A percentile compares a stretch with the other conserved stretches of the same genome.
phyloP scores from a whole-genome alignment of 2,888 invertebrate genomes.

The Charanyca ferruginea region DNA sequence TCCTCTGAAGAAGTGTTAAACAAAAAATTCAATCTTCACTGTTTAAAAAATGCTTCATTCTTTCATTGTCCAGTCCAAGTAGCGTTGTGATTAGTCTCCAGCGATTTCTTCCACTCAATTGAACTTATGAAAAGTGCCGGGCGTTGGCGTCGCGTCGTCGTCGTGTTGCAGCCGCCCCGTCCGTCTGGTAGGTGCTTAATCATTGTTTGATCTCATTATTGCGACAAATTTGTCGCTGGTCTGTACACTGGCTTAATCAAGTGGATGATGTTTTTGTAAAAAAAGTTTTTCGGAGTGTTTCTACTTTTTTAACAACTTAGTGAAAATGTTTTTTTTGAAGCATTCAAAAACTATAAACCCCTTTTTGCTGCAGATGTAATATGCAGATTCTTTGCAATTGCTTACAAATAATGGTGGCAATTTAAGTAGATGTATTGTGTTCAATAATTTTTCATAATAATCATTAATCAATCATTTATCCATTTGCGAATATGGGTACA shows the following conservation, averaged over 20 bases:
- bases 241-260: conserved; percentile 39
- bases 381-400: too few relatives aligned
- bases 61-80: conserved; percentile 66
- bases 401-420: too few relatives aligned
- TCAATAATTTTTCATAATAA: too few relatives aligned
- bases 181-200: conserved; percentile 73
- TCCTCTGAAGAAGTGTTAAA: too few relatives aligned
- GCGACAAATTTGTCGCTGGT: conserved; percentile 66
- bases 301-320: neutral
- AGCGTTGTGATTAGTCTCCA: conserved; percentile 85
- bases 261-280: conserved; percentile 8
- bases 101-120: conserved; percentile 88
- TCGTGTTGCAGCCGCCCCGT: conserved; percentile 57
- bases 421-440: too few relatives aligned
- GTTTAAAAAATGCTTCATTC: conserved; percentile 63
- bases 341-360: too few relatives aligned
- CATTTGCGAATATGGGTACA: too few relatives aligned
- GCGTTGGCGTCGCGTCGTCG: conserved; percentile 61
- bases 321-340: too few relatives aligned
- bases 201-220: conserved; percentile 87
- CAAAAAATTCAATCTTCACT: too few relatives aligned
- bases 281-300: neutral
- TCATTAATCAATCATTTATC: too few relatives aligned
- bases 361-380: too few relatives aligned
- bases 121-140: conserved; percentile 86